Percentiles rank a stretch among this genome's conserved stretches.
Evolutionary conservation across 2,888 invertebrate species (phyloP).

Genomic region (Stenotaenia linearis): DNA sequence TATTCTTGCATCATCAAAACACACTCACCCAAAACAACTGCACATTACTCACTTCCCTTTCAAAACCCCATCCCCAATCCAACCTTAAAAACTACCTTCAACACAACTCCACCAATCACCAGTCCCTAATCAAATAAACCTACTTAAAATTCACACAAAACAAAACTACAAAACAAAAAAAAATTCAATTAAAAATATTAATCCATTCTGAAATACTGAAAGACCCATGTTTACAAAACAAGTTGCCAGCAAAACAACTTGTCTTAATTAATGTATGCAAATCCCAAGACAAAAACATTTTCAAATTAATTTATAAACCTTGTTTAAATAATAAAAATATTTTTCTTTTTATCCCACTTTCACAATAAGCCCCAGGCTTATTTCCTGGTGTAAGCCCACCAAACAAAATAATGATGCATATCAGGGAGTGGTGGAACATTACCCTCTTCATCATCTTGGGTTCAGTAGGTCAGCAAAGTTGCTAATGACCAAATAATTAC

Average conservation of each 20-base stretch:
- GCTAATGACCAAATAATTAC: slow-evolving; percentile 12
- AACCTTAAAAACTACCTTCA: too few species aligned
- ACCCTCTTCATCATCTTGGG: background rate
- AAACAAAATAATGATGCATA: slow-evolving; percentile 14
- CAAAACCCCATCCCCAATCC: too few species aligned
- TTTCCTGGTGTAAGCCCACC: background rate
- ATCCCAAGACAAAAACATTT: background rate
- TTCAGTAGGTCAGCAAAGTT: background rate
- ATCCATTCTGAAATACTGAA: too few species aligned
- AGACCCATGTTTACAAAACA: background rate
- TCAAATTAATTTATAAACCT: background rate
- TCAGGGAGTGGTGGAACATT: slow-evolving; percentile 6
- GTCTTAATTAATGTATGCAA: background rate
- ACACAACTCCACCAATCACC: too few species aligned
- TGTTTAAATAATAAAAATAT: background rate
- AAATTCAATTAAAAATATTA: background rate
- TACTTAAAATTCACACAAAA: background rate
- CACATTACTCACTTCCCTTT: too few species aligned
- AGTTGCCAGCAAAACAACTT: background rate
- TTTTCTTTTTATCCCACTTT: too few species aligned
- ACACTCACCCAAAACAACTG: too few species aligned
- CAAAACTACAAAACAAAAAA: background rate
- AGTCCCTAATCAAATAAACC: too few species aligned
- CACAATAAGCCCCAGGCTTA: background rate
- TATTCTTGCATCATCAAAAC: too few species aligned